Evolutionary conservation across 2,113 vertebrate genomes (phyloP), one percentile per base, ranked within the genome.

Genomic region (Tetrao urogallus): DNA sequence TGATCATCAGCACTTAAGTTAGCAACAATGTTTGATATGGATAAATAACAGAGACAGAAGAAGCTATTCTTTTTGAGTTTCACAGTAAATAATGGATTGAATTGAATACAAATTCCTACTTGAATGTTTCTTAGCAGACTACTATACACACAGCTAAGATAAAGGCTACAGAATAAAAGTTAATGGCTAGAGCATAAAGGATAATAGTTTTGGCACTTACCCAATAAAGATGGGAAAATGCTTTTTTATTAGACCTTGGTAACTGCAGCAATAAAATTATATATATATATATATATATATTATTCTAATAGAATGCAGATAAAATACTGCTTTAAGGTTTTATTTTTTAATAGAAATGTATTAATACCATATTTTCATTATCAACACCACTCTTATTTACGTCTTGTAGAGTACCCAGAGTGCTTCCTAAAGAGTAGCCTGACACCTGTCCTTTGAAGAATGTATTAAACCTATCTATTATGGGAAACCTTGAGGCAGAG

Each of bases 81-180:
- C 88, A 72, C 69, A 94, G 69, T 94, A 93, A 94, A 96, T 91
- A 97, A 88, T 65, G 40, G 73, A 84, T 90, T 94, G 27, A 54
- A 54, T 16, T 30, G 88, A 90, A 96, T 86, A 95, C 80, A 95
- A 94, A 92, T 91, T 97, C 76, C 88, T 86, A 30, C 85, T 94
- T 94, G 85, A 95, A 93, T 72, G 82, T 95, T 94, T 88, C 76
- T 95, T 86, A 86, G 61, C 85, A 88, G 76, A 79, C 69, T 91
- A 73, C 79, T 96, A 96, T 88, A 95, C 90, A 92, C 95, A 96
- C 86, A 76, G 82, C 88, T 84, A 91, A 86, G 82, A 88, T 96
- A 97, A 97, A 94, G 73, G 93, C 79, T 96, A 84, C 36, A 81
- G 85, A 97, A 96, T 94, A 94, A 97, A 96, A 95, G 94, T 97